Percentiles rank a stretch among this genome's conserved stretches.
phyloP scores from a whole-genome alignment of 2,113 vertebrate species.

The Alligator sinensis region DNA sequence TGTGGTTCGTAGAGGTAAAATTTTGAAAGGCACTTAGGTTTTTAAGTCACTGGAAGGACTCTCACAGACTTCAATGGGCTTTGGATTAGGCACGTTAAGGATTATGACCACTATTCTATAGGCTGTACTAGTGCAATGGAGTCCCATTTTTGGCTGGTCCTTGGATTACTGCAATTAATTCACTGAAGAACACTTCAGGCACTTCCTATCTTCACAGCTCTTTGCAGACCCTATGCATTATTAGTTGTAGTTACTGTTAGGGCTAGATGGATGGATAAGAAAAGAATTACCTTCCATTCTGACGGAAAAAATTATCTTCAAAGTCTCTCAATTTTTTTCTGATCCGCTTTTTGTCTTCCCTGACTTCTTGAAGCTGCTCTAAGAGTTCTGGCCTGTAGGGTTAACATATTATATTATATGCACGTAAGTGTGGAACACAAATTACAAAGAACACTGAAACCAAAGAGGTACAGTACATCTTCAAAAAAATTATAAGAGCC shows the following conservation, averaged over 20 bases:
- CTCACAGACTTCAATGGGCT: neutral
- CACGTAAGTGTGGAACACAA: neutral
- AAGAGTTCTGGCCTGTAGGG: slow-evolving; percentile 89
- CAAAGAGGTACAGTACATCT: neutral
- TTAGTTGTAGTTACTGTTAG: neutral
- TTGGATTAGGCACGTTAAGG: neutral
- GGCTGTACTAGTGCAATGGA: accelerated
- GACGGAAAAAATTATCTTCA: slow-evolving; percentile 95
- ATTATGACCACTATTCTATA: neutral
- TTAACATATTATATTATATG: slow-evolving; percentile 11
- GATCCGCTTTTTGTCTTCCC: slow-evolving; percentile 95
- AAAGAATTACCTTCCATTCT: slow-evolving; percentile 91
- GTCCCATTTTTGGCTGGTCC: too few relatives aligned
- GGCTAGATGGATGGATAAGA: neutral
- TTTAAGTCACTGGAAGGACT: neutral
- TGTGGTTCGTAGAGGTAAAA: too few relatives aligned
- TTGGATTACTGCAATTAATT: neutral
- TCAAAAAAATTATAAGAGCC: accelerated
- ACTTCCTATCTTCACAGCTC: neutral
- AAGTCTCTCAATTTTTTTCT: slow-evolving; percentile 95
- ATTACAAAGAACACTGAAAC: neutral
- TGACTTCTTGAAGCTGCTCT: slow-evolving; percentile 94
- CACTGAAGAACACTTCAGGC: neutral
- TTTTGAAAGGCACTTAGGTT: neutral
- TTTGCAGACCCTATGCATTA: neutral